These are phyloP conservation scores for Microctenopoma steveboyesi DNA, from an alignment of 2,797 vertebrate genomes.

Conservation along the genomic window DNA sequence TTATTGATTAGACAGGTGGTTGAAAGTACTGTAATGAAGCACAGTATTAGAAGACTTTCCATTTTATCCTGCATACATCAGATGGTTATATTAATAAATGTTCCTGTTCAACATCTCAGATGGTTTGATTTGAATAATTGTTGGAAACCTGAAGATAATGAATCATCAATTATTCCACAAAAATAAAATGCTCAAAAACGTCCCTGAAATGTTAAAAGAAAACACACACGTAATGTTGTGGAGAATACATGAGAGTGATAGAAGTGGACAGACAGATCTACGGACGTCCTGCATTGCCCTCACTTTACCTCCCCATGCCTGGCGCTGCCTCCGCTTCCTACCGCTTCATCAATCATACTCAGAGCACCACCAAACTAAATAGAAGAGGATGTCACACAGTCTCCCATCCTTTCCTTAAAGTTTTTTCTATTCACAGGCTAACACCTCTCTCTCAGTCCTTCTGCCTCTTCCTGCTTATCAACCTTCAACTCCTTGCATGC, in stretches of 20 bases:
- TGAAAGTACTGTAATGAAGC: neutral
- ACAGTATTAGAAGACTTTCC: neutral
- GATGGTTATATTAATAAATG: neutral
- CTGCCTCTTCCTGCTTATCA: conserved; percentile 57
- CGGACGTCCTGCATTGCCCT: conserved; percentile 57
- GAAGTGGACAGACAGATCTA: conserved; percentile 35
- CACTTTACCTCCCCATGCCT: conserved; percentile 55
- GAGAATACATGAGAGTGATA: conserved; percentile 11
- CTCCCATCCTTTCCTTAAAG: conserved; percentile 46
- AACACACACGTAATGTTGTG: conserved; percentile 17
- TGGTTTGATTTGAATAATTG: conserved; percentile 1
- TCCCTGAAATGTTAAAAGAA: neutral
- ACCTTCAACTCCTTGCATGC: conserved; percentile 57
- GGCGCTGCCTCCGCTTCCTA: conserved; percentile 61
- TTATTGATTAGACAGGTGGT: neutral
- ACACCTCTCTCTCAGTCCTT: conserved; percentile 48
- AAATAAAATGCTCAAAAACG: neutral
- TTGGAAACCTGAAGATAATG: neutral
- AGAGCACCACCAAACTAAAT: conserved; percentile 71
- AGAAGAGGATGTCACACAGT: conserved; percentile 78
- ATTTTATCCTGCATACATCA: neutral
- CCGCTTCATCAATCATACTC: conserved; percentile 80
- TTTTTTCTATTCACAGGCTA: conserved; percentile 45
- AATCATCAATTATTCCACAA: conserved; percentile 1
- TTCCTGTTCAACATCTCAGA: neutral